Evolutionary conservation across 1,140 invertebrate species (phyloP).

Genomic region (Tetramorium parvispinum): DNA sequence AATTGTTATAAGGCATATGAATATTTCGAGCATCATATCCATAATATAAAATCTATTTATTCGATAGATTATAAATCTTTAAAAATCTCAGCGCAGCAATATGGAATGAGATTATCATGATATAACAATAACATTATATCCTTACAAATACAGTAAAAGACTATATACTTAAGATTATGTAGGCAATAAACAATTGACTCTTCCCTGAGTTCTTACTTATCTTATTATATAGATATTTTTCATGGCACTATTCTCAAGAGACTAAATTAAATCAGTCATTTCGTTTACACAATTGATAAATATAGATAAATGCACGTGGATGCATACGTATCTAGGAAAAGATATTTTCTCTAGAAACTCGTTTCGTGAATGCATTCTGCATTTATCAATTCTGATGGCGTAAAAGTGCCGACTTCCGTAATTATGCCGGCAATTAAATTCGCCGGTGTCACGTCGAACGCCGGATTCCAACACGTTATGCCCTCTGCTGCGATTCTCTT

Average conservation of each 20-base stretch:
- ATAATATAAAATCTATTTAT: conserved; percentile 8
- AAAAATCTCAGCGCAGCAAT: neutral
- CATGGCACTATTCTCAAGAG: neutral
- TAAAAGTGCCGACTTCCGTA: conserved; percentile 96
- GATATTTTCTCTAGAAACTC: neutral
- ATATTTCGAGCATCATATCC: neutral
- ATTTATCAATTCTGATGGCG: conserved; percentile 84
- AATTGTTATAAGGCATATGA: neutral
- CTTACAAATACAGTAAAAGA: neutral
- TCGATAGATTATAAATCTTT: conserved; percentile 5
- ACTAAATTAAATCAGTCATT: neutral
- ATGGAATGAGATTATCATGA: neutral
- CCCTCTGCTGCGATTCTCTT: conserved; percentile 94
- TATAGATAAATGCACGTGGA: neutral
- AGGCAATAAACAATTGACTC: neutral
- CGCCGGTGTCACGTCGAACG: conserved; percentile 99
- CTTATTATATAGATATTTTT: neutral
- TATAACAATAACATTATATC: neutral
- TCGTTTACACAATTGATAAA: too few relatives aligned
- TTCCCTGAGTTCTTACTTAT: neutral
- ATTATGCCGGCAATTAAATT: conserved; percentile 97
- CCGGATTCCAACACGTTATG: conserved; percentile 98
- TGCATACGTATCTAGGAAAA: neutral
- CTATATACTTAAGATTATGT: neutral
- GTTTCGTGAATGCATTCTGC: neutral